Conservation (phyloP, 2,113 vertebrate genomes). For the Loxodonta africana region DNA sequence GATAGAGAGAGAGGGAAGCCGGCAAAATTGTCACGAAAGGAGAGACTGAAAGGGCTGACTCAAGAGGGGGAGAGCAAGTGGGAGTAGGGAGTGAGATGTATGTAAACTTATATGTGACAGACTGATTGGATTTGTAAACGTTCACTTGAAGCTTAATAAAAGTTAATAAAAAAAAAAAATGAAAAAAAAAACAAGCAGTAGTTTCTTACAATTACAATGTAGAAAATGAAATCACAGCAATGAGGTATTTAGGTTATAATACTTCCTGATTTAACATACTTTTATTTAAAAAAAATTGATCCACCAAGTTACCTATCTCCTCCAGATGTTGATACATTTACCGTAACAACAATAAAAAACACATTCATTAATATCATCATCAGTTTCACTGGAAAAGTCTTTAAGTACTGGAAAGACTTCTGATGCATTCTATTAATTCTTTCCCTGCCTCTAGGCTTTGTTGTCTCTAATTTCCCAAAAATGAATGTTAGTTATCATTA, state of each 20-base stretch:
- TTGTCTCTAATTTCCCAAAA: not conserved
- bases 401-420: not conserved
- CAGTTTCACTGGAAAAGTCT: not conserved
- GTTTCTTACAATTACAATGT: not conserved
- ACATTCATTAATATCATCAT: not conserved
- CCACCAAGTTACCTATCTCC: not conserved
- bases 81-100: no score
- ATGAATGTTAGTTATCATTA: not conserved
- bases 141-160: no score
- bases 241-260: not conserved
- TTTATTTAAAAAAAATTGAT: not conserved
- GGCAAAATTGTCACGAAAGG: no score
- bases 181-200: no score
- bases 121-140: no score
- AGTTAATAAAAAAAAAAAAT: no score
- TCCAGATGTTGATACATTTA: not conserved
- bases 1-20: no score
- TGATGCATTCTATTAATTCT: not conserved
- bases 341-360: not conserved
- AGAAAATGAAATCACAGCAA: slow-evolving; percentile 37
- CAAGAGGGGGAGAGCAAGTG: no score
- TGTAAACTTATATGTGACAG: no score
- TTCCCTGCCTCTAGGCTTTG: not conserved
- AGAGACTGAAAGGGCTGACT: no score
- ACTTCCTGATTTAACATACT: not conserved